These are phyloP conservation scores for Perca flavescens DNA, from an alignment of 2,113 vertebrate genomes.

Conservation along the genomic window DNA sequence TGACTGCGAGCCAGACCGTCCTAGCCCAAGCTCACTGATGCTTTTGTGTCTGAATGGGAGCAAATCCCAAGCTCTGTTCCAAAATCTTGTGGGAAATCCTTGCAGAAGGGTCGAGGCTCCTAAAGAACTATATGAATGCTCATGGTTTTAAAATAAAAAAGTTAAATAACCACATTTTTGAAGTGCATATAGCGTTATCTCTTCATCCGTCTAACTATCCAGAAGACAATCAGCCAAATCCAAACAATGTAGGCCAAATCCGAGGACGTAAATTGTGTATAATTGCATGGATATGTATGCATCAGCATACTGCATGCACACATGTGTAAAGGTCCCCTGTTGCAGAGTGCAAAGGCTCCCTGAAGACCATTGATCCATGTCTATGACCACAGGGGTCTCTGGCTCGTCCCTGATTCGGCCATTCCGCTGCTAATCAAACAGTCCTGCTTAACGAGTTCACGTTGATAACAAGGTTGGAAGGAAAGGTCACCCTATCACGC, in stretches of 20 bases:
- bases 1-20: not conserved
- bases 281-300: slow-evolving; percentile 12
- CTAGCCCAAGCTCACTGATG: not conserved
- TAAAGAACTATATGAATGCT: too few species aligned
- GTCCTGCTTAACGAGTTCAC: slow-evolving; percentile 69
- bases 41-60: not conserved
- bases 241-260: not conserved
- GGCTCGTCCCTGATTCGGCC: slow-evolving; percentile 67
- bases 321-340: slow-evolving; percentile 27
- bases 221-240: not conserved
- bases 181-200: not conserved
- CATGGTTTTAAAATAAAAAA: not conserved
- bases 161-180: not conserved
- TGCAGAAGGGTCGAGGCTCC: too few species aligned
- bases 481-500: slow-evolving; percentile 74
- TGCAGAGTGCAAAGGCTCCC: slow-evolving; percentile 52
- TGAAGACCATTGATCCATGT: slow-evolving; percentile 75
- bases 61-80: not conserved
- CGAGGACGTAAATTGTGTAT: not conserved
- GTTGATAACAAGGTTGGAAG: slow-evolving; percentile 69
- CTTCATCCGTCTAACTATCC: not conserved
- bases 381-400: slow-evolving; percentile 52
- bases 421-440: slow-evolving; percentile 77
- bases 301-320: not conserved
- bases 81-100: not conserved